Evolutionary conservation across 2,888 invertebrate genomes (phyloP).

Genomic region (Campaea margaritaria): DNA sequence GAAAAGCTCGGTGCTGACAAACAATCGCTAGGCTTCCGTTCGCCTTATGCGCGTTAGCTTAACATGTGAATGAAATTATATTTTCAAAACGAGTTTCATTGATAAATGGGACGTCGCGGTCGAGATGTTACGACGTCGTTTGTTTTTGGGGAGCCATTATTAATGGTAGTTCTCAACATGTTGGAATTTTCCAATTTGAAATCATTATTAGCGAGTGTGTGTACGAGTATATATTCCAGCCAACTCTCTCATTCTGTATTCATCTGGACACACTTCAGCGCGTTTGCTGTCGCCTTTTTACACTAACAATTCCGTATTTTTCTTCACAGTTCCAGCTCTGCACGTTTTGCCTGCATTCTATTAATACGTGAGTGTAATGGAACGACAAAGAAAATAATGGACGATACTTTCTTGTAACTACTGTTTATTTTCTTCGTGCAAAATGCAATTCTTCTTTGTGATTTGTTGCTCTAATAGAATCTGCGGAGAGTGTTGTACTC

Average conservation of each 20-base stretch:
- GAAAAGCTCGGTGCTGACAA: constrained; percentile 11
- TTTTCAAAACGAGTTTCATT: background rate
- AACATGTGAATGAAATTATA: background rate
- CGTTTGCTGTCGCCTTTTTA: constrained; percentile 29
- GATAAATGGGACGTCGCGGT: constrained; percentile 32
- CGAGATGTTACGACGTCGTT: too few relatives aligned
- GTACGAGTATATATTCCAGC: constrained; percentile 42
- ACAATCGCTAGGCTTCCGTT: constrained; percentile 25
- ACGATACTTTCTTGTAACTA: constrained; percentile 26
- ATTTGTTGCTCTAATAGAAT: constrained; percentile 15
- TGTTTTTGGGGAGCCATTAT: background rate
- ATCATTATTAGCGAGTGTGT: constrained; percentile 60
- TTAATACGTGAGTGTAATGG: constrained; percentile 36
- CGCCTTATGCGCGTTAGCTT: background rate
- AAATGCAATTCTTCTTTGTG: constrained; percentile 22
- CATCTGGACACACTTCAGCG: constrained; percentile 40
- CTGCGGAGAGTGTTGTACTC: constrained; percentile 12
- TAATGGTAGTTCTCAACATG: constrained; percentile 38
- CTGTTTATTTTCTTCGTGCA: constrained; percentile 28
- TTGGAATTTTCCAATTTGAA: constrained; percentile 73
- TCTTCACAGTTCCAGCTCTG: constrained; percentile 29
- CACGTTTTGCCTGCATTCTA: constrained; percentile 39
- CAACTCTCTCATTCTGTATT: constrained; percentile 47
- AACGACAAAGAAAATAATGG: constrained; percentile 35
- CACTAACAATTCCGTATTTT: constrained; percentile 37